phyloP scores from a whole-genome alignment of 2,797 vertebrate genomes.

The Clarias platycephalus region DNA sequence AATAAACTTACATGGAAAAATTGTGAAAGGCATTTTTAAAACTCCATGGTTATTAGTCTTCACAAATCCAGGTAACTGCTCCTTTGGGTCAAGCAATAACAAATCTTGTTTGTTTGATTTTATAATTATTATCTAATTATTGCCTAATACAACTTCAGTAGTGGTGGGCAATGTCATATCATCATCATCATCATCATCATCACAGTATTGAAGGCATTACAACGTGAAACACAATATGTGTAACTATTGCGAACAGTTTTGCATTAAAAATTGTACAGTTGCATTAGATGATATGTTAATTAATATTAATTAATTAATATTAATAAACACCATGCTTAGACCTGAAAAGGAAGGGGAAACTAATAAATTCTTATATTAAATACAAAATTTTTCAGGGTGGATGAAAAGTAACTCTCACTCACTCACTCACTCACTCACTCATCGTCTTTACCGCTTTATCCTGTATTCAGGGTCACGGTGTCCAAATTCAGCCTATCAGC shows the following conservation, averaged over 20 bases:
- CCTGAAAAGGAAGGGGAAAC: not conserved
- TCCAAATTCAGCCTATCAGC: no score
- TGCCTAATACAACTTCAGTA: not conserved
- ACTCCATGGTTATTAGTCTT: not conserved
- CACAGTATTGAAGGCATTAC: not conserved
- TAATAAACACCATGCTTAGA: not conserved
- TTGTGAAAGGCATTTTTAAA: not conserved
- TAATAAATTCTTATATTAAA: no score
- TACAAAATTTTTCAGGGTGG: no score
- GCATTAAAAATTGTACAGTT: not conserved
- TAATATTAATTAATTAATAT: not conserved
- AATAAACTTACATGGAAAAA: not conserved
- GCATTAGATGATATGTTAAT: not conserved
- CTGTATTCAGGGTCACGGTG: no score
- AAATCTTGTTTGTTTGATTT: not conserved
- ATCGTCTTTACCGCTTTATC: no score
- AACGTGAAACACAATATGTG: not conserved
- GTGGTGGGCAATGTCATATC: not conserved
- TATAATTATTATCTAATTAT: not conserved
- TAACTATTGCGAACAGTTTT: not conserved
- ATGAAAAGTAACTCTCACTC: no score
- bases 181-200: not conserved
- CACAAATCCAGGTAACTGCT: not conserved
- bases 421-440: no score
- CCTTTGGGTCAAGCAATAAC: not conserved